phyloP scores from a whole-genome alignment of 2,113 vertebrate genomes.

The crab-eating macaque (Macaca fascicularis) region T2T-MFA8v1.1 NC_088385.1:116330501-116331000 shows the following conservation, averaged over 20 bases:
- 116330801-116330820: not conserved
- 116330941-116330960: fast-evolving
- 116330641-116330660: not conserved
- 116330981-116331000: not conserved
- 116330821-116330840: not conserved
- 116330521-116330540: not conserved
- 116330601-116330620: not conserved
- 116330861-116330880: not conserved
- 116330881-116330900: not conserved
- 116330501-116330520: not conserved
- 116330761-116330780: not conserved
- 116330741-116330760: not conserved
- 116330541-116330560: not conserved
- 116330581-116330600: not conserved
- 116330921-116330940: not conserved
- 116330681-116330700: not conserved
- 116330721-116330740: not conserved
- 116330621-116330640: not conserved
- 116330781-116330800: not conserved
- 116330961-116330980: too few species aligned
- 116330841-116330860: too few species aligned
- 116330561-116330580: not conserved
- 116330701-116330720: not conserved
- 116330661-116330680: not conserved
- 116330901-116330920: not conserved